Evolutionary conservation across 1,140 invertebrate species (phyloP), one percentile per base, ranked within the genome.

Genomic region (Aphelenchoides fujianensis): DNA sequence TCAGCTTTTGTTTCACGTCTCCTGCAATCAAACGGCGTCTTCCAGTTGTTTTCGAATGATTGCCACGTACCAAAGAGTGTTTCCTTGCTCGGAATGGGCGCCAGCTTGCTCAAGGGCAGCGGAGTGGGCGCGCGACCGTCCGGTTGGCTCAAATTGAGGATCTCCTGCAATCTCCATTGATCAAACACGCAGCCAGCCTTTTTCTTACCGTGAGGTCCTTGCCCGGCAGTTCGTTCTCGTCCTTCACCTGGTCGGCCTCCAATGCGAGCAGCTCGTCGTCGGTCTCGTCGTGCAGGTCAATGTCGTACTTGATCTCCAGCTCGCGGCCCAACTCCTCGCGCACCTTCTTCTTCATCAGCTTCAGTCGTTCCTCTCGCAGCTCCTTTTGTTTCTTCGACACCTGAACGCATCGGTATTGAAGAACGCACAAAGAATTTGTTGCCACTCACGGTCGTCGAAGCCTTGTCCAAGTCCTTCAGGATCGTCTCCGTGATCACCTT

Each of bases 401-500:
- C 19, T 59, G 55, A 59, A 59, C 23, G 34, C 55, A 59, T 7
- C 12, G 23, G 41, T 48, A 48, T 48, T 48, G 12, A 48, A 48
- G 41, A 48, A 48, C 41, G 41, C 23, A n/a, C 9, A 71, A 68
- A 30, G 31, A 52, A 55, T 37, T 30, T 69, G 2, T 59, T 3
- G 12, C 2, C 5, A 23, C 68, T 67, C 54, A 82, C 79, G 54
- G 74, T 74, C 19, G 71, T 78, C 52, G 83, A 83, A 7, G 81
- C 79, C 62, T 79, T 76, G 59, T 82, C 82, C 55, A 82, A 55
- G 67, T 82, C 80, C 53, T 84, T 84, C 37, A 83, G 32, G 64
- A 82, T 82, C 9, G 80, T 82, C 9, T 83, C 82, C 48, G 77
- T 82, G 34, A 82, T 82, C 28, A 82, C 80, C 66, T 88, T 85